Evolutionary conservation across 2,113 vertebrate species (phyloP), one percentile per base, ranked within the genome.

Genomic region (Variabilichromis moorii): DNA sequence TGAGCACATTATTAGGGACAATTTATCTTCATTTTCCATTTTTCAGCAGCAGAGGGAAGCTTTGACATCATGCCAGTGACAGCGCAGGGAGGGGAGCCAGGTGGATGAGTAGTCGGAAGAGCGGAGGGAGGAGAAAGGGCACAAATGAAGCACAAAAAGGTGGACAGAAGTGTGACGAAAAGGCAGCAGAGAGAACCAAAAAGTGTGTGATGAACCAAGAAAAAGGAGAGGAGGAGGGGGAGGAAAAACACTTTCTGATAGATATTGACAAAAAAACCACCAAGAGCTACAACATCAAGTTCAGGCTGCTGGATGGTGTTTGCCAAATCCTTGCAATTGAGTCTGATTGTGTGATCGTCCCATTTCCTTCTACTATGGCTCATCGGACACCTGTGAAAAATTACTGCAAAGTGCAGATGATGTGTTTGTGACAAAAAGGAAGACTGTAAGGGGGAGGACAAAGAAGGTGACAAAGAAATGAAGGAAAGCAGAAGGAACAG

Each of bases 1-100:
- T 87, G 88, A 86, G 55, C 47, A 87, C 35, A 88, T 90, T 81
- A 92, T 91, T 88, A 82, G 45, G 50, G 73, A 88, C 84, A 82
- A 92, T 93, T 84, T 93, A 86, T 95, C 88, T 88, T 92, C 61
- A 86, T 91, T 89, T 93, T 71, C 59, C 8, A 80, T 89, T 92
- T 91, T 88, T 89, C 71, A 82, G 83, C 71, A 71, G 84, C 33
- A 17, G 83, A 83, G 53, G 61, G 82, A 81, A 89, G 51, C 83
- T 31, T 71, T 51, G 88, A 88, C 80, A 88, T 87, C 50, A 59
- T 92, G 85, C 82, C 81, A 84, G n/a, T 82, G 87, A 84, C n/a
- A 71, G 88, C 8, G n/a, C 78, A 53, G 45, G 14, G 53, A 31
- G 53, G 61, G 82, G 57, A 88, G 81, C 55, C 86, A 88, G 76